Evolutionary conservation across 2,888 invertebrate genomes (phyloP), one percentile per base, ranked within the genome.

Genomic region (Sarcophaga caerulescens): DNA sequence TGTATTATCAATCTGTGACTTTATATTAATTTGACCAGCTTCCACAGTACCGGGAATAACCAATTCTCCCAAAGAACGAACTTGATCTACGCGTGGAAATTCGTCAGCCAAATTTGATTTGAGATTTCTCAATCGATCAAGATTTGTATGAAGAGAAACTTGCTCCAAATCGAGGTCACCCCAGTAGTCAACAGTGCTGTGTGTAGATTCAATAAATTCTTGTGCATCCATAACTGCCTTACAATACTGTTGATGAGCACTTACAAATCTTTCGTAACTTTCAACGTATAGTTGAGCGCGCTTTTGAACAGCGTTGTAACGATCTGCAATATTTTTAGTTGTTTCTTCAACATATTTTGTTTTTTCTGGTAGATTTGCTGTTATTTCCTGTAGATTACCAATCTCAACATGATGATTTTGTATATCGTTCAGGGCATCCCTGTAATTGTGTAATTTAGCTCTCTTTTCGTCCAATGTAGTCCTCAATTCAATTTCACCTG

Each of bases 381-480:
- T 95, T 89, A 97, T 96, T 89, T 97, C 96, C 89, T 96, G 95
- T 60, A 99, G 94, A 91, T 97, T 96, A 23, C 96, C 94, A 60
- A 98, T 94, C 88, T 97, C 97, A 91, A 97, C 97, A 91, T 98
- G 97, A 92, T 98, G 97, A 57, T 96, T 95, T 77, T 96, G 94
- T 6, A 97, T 96, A 89, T 98, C 98, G 92, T 97, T 97, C 59
- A 98, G 94, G 83, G 96, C 94, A 73, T 95, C 95, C 90, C 98
- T 95, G 90, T 98, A 98, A 0, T 96, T 95, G 91, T 97, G 97
- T 60, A 98, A 93, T 92, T 98, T 98, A 63, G 96, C 96, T 85
- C 97, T 96, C 93, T 99, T 99, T 92, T 98, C 98, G 92, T 98
- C 98, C 84, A 98, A 93, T 0, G 97, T 98, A 0, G 97, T 96